These are phyloP conservation scores for Ophion obscuratus DNA, from an alignment of 2,888 invertebrate species.

Conservation along the genomic window DNA sequence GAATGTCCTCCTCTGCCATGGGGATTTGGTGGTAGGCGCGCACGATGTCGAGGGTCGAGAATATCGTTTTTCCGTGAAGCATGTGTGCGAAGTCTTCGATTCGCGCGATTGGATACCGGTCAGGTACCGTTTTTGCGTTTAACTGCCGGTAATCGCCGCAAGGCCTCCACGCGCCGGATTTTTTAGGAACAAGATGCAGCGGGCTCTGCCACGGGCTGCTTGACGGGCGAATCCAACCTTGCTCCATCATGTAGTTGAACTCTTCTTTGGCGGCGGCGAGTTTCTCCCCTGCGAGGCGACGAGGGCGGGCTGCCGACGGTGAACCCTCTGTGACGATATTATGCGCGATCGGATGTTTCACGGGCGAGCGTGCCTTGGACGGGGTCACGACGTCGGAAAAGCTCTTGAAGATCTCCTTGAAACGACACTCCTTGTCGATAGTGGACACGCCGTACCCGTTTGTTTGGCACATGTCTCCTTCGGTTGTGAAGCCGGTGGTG, in stretches of 20 bases:
- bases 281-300: conserved; percentile 69
- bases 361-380: conserved; percentile 28
- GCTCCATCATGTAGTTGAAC: conserved; percentile 76
- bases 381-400: conserved; percentile 34
- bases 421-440: background rate
- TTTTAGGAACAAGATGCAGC: conserved; percentile 76
- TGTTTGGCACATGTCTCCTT: background rate
- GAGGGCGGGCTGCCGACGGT: conserved; percentile 71
- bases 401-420: conserved; percentile 7
- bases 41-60: conserved; percentile 73
- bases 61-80: conserved; percentile 72
- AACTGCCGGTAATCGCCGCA: conserved; percentile 77
- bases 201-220: conserved; percentile 78
- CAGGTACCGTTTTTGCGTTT: conserved; percentile 63
- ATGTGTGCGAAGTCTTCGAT: conserved; percentile 74
- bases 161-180: conserved; percentile 68
- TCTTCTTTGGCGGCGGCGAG: conserved; percentile 73
- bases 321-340: conserved; percentile 77
- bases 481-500: conserved; percentile 14
- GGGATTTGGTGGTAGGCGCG: conserved; percentile 41
- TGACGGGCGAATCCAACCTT: conserved; percentile 77
- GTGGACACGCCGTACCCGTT: conserved; percentile 6
- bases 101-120: conserved; percentile 74
- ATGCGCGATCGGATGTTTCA: conserved; percentile 68
- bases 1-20: too few species aligned